Conservation (phyloP, 2,888 invertebrate genomes). For the Synergus gifuensis region DNA sequence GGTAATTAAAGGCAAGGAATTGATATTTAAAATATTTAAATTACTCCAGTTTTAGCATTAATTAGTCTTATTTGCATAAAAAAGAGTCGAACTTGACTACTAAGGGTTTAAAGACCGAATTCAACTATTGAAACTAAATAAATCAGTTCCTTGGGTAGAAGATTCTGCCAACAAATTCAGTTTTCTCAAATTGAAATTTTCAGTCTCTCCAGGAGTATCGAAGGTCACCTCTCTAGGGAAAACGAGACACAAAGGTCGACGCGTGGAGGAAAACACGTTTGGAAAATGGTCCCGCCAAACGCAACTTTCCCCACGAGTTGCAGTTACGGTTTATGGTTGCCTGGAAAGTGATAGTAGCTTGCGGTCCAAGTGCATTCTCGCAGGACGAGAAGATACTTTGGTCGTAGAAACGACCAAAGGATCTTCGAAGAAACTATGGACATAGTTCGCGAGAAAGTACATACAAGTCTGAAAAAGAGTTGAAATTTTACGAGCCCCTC, state of each 20-base stretch:
- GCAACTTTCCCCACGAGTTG: conserved; percentile 51
- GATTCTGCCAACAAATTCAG: neutral
- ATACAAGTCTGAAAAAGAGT: conserved; percentile 40
- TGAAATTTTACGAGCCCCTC: conserved; percentile 58
- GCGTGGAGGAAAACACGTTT: conserved; percentile 46
- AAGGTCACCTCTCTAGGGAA: conserved; percentile 29
- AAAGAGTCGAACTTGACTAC: too few species aligned
- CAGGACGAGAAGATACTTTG: conserved; percentile 44
- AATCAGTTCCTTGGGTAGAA: neutral
- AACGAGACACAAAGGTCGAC: conserved; percentile 1
- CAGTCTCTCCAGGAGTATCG: conserved; percentile 4
- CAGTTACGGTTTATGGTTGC: conserved; percentile 41
- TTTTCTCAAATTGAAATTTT: conserved; percentile 27
- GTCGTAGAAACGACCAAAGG: conserved; percentile 8
- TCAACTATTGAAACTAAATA: neutral
- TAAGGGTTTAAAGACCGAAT: too few species aligned
- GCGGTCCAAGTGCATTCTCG: conserved; percentile 35
- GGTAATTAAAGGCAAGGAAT: neutral
- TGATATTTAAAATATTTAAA: neutral
- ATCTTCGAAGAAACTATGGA: conserved; percentile 30
- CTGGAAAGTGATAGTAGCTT: conserved; percentile 45
- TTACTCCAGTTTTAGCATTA: too few species aligned
- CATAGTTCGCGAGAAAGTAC: conserved; percentile 37
- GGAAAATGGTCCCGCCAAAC: conserved; percentile 53
- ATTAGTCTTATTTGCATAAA: too few species aligned